Evolutionary conservation across 1,140 invertebrate genomes (phyloP).

Genomic region (Diorhabda carinulata): DNA sequence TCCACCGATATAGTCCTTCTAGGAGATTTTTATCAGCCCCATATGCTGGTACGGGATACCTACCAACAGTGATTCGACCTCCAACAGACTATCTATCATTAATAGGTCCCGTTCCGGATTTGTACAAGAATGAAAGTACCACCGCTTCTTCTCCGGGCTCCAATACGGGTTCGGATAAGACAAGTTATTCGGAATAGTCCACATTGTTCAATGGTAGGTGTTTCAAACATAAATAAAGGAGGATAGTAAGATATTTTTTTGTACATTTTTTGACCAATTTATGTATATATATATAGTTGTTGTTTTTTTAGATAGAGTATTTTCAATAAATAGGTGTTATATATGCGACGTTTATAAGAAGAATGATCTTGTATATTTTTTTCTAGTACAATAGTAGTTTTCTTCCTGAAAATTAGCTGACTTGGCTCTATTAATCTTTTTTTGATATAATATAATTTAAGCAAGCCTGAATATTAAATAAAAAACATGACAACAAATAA

Average conservation of each 20-base stretch:
- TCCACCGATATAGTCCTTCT: conserved; percentile 55
- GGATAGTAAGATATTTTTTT: background rate
- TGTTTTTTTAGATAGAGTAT: too few species aligned
- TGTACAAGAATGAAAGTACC: conserved; percentile 47
- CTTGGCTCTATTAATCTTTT: too few species aligned
- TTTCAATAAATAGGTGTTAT: too few species aligned
- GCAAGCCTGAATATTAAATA: too few species aligned
- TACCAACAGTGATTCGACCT: conserved; percentile 72
- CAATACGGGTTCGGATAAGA: conserved; percentile 48
- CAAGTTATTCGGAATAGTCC: conserved; percentile 50
- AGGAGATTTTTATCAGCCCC: conserved; percentile 72
- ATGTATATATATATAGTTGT: background rate
- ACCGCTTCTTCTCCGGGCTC: conserved; percentile 49
- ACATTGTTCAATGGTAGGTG: background rate
- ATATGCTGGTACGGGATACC: conserved; percentile 74
- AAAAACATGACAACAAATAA: too few species aligned
- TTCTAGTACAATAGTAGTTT: too few species aligned
- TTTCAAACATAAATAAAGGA: background rate
- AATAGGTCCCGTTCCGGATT: conserved; percentile 42
- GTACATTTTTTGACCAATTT: background rate
- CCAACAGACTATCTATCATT: conserved; percentile 43
- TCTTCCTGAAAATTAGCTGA: too few species aligned
- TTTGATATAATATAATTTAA: too few species aligned
- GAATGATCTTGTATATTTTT: too few species aligned
- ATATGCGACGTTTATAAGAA: too few species aligned